phyloP scores from a whole-genome alignment of 1,140 invertebrate genomes.

The Drosophila lowei region DNA sequence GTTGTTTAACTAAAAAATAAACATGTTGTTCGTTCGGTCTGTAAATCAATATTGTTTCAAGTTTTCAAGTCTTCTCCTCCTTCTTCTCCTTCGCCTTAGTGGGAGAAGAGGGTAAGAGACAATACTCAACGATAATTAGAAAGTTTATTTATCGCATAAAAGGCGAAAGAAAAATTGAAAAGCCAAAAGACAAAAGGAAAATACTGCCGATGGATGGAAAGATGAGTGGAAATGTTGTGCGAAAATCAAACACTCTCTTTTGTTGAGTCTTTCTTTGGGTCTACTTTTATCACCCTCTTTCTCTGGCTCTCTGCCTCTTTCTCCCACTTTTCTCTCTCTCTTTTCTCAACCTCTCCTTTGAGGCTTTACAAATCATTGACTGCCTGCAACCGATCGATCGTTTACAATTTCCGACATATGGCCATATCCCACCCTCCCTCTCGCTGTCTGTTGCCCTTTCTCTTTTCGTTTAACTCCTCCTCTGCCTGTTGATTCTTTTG shows the following conservation, averaged over 20 bases:
- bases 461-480: constrained; percentile 30
- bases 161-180: constrained; percentile 23
- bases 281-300: not conserved
- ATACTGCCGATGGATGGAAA: constrained; percentile 17
- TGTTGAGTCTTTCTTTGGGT: not conserved
- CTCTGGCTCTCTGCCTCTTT: constrained; percentile 4
- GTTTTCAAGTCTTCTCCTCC: too few species aligned
- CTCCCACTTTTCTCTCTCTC: constrained; percentile 7
- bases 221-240: constrained; percentile 51
- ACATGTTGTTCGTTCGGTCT: too few species aligned
- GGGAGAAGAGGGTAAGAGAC: too few species aligned
- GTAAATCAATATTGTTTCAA: too few species aligned
- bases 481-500: constrained; percentile 19
- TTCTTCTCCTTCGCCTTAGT: too few species aligned
- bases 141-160: too few species aligned
- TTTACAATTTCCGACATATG: constrained; percentile 50
- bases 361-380: constrained; percentile 55
- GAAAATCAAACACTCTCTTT: constrained; percentile 17
- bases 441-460: constrained; percentile 33
- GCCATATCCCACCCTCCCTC: not conserved
- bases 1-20: too few species aligned
- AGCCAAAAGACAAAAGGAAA: constrained; percentile 45
- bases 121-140: too few species aligned
- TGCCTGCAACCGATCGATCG: constrained; percentile 57
- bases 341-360: constrained; percentile 18